Base-by-base conservation (phyloP, 2,888 invertebrate genomes). In the Clusia tigrina region DNA sequence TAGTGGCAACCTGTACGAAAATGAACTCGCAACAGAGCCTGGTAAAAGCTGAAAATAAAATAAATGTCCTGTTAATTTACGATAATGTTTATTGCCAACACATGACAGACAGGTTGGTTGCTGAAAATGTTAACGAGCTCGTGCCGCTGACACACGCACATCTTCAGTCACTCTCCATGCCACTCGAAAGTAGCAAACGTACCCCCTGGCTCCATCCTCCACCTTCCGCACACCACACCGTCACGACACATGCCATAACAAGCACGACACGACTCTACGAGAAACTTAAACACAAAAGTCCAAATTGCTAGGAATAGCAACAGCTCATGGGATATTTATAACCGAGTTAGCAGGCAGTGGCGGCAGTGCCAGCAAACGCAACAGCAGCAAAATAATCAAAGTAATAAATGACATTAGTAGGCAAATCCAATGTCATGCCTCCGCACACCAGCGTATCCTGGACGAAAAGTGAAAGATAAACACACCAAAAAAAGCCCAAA, bases 21-120 rank as follows among this genome's bases (percentile, higher is more conserved):
- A n/a, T n/a, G n/a, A n/a, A n/a, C n/a, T n/a, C n/a, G n/a, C n/a
- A n/a, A n/a, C n/a, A n/a, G n/a, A n/a, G n/a, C n/a, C n/a, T n/a
- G n/a, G n/a, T n/a, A 48, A 48, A 48, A 48, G 18, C 48, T 22
- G 48, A 48, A 48, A 48, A 69, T 67, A 65, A 70, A 70, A 69
- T 70, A 72, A 71, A 71, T 68, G 71, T 71, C 69, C 69, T 67
- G 70, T 68, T 71, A 70, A 70, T 70, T 71, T 72, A 70, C 70
- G 72, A 71, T 71, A 72, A 69, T 71, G 67, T 69, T 71, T 71
- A 72, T 68, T 71, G 68, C 69, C 71, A 67, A 63, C 67, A 72
- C 70, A 71, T 72, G 71, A 70, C 71, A 68, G 69, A 65, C 64
- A 59, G 48, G 48, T 48, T 48, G 48, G 20, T 48, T 18, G 48